These are phyloP conservation scores for Scaptomyza reducta DNA, from an alignment of 2,888 invertebrate genomes.

Conservation along the genomic window DNA sequence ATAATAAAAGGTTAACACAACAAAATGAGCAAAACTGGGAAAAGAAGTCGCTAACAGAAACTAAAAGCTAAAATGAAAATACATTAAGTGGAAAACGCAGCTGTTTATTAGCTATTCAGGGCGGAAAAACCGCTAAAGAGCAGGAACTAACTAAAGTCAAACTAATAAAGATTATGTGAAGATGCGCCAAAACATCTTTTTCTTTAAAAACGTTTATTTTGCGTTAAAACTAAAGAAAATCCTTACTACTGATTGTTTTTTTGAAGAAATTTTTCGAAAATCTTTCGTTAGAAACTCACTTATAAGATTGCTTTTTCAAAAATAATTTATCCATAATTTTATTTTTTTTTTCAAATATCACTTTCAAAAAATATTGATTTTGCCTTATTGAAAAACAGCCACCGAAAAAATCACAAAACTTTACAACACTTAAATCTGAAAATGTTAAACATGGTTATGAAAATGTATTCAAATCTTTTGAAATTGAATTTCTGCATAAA, in stretches of 20 bases:
- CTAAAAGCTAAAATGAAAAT: constrained; percentile 23
- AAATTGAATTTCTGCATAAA: no score
- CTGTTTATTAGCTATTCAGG: constrained; percentile 13
- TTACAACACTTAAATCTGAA: no score
- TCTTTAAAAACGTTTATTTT: no score
- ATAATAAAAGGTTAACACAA: constrained; percentile 48
- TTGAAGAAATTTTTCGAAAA: not conserved
- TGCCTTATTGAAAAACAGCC: no score
- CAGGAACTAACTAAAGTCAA: not conserved
- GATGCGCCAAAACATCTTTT: not conserved
- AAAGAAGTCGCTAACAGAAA: not conserved
- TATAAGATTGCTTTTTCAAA: not conserved
- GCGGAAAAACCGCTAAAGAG: not conserved
- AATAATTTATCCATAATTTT: not conserved
- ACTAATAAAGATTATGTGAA: not conserved
- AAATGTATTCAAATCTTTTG: no score
- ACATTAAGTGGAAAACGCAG: constrained; percentile 46
- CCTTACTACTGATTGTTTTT: not conserved
- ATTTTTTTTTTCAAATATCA: no score
- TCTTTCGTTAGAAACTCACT: no score
- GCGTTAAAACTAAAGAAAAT: no score
- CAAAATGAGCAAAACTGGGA: not conserved
- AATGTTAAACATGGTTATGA: no score
- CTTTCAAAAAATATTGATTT: no score
- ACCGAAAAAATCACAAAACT: no score